Base-by-base conservation (phyloP, 2,888 invertebrate genomes). In the Acanthosepion pharaonis region DNA sequence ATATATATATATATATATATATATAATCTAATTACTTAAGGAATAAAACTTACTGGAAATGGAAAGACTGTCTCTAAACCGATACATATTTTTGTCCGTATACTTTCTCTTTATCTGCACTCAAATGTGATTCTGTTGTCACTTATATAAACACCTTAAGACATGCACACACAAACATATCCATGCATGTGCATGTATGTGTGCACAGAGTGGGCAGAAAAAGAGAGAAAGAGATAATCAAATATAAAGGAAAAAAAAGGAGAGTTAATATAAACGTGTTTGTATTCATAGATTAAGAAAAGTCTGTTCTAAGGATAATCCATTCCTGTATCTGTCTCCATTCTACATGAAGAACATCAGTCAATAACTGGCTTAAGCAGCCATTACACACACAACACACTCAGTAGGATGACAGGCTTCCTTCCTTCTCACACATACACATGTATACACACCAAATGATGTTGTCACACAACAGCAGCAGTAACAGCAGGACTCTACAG, bases 391-490 rank as follows among this genome's bases (percentile, higher is more conserved):
- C 93, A 93, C 93, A 93, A n/a, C 53, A 93, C 53, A 51, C 20
- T 93, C 53, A 33, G 18, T 93, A 93, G 93, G 53, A 93, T 93
- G 49, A 93, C 93, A 93, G 93, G 53, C 93, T n/a, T 93, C 93
- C 49, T 53, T 93, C 53, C 53, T 53, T 53, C 48, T 53, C 53
- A 28, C 93, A n/a, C 49, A n/a, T 51, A n/a, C 93, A 93, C 53
- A 93, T 28, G 53, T 20, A 93, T n/a, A 93, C 51, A 93, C 93
- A 51, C 93, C 53, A 49, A 51, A n/a, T 51, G 49, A 49, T 51
- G 93, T n/a, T 51, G 49, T 49, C 93, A 93, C 93, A 93, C 51
- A 93, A 93, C 93, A 93, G 93, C 93, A 93, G 93, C 93, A 93
- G 93, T 93, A 93, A 93, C 49, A 53, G 53, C 53, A 93, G 49